Evolutionary conservation across 1,140 invertebrate species (phyloP).

Genomic region (Drosophila oshimai): DNA sequence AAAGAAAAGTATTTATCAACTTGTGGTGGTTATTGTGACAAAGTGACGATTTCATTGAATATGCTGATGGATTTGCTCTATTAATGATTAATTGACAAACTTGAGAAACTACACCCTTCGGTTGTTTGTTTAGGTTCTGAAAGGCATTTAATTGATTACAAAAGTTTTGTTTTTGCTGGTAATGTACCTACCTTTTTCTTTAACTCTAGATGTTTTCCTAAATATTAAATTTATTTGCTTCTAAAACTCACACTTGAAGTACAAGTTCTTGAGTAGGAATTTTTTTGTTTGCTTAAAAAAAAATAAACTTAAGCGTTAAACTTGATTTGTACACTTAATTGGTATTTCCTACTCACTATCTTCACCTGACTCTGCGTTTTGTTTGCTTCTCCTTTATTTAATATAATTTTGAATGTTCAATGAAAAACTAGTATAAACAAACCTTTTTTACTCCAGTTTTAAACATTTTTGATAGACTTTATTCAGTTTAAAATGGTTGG

Average conservation of each 20-base stretch:
- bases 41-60: constrained; percentile 31
- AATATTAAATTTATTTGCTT: neutral
- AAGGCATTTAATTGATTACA: neutral
- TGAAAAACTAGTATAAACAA: neutral
- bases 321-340: no score
- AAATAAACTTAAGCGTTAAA: no score
- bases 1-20: constrained; percentile 17
- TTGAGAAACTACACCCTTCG: neutral
- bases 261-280: no score
- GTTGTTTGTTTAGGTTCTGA: constrained; percentile 19
- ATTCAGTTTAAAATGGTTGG: neutral
- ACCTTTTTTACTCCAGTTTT: neutral
- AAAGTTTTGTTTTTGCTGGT: neutral
- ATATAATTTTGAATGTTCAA: neutral
- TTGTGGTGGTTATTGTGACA: constrained; percentile 19
- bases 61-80: constrained; percentile 22
- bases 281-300: no score
- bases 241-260: no score
- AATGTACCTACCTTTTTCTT: no score
- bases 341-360: no score
- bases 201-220: no score
- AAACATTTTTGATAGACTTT: neutral
- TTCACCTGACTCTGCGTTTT: no score
- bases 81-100: constrained; percentile 26
- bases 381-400: no score